Base-by-base conservation (phyloP, 1,140 invertebrate genomes). In the Mizuhopecten yessoensis region DNA sequence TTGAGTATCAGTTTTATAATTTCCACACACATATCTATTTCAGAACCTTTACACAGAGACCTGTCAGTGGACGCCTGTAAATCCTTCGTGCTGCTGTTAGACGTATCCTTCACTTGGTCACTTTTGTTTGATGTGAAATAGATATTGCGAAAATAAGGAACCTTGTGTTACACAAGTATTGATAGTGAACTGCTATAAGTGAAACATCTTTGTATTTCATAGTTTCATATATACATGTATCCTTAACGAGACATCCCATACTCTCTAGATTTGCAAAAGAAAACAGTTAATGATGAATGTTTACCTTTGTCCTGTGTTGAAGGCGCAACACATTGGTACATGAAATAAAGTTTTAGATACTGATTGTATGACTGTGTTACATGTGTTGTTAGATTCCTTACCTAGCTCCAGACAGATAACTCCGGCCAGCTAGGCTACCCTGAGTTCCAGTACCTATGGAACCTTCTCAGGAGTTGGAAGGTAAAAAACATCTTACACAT, bases 401-500 rank as follows among this genome's bases (percentile, higher is more conserved):
- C 93, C 93, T 17, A 39, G n/a, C 29, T n/a, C 20, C 57, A 95
- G 94, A 92, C 93, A 36, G 95, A 96, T 90, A 92, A 93, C 90
- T 94, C 93, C 90, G 95, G 95, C 15, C 92, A 92, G 36, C 91
- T 96, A 49, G 94, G 94, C 45, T 95, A 93, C 90, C 93, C 92
- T 91, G 95, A 96, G 87, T 95, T 96, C 86, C 90, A 93, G 15
- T 94, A 93, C 87, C 90, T 96, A 11, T 96, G 95, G 95, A 94
- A 93, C 91, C 87, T 94, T 36, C 90, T 96, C 0, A 91, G 93
- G 36, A 93, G 91, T 34, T 96, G 95, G 95, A 95, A 95, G 95
- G 95, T 95, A 36, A 23, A 39, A 39, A n/a, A n/a, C n/a, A n/a
- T n/a, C n/a, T n/a, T n/a, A n/a, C 36, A 7, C 36, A 39, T 7